These are phyloP conservation scores for Sebastes iracundus DNA, from an alignment of 2,797 vertebrate genomes.

Conservation along the genomic window DNA sequence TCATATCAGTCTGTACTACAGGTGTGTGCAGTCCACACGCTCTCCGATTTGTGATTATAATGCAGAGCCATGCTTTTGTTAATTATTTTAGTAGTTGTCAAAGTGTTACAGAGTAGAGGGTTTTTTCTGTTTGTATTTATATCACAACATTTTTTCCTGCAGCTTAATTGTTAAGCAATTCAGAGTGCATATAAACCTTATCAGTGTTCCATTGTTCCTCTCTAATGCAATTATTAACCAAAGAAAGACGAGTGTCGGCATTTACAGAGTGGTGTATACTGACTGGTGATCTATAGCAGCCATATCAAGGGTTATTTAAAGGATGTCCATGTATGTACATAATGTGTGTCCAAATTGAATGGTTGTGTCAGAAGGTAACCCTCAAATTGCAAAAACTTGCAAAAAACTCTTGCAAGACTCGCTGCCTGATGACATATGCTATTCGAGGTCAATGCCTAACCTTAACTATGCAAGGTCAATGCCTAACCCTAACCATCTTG, in stretches of 20 bases:
- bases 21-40: neutral
- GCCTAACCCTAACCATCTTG: too few relatives aligned
- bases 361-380: too few relatives aligned
- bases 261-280: neutral
- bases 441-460: too few relatives aligned
- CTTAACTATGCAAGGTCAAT: too few relatives aligned
- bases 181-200: slow-evolving; percentile 7
- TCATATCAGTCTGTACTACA: neutral
- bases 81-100: neutral
- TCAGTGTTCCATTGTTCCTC: slow-evolving; percentile 14
- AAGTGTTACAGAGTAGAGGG: neutral
- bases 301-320: neutral
- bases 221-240: slow-evolving; percentile 56
- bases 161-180: neutral
- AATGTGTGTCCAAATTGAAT: neutral
- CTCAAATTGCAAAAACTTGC: too few relatives aligned
- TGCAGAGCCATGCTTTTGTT: neutral
- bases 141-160: neutral
- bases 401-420: too few relatives aligned
- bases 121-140: neutral
- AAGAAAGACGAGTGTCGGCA: neutral
- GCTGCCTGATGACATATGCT: too few relatives aligned
- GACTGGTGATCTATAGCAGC: neutral
- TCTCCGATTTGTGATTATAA: neutral
- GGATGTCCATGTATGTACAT: neutral